Percentiles rank a stretch among this genome's conserved stretches.
Conservation (phyloP, 2,113 vertebrate species). For the Bubo bubo region DNA sequence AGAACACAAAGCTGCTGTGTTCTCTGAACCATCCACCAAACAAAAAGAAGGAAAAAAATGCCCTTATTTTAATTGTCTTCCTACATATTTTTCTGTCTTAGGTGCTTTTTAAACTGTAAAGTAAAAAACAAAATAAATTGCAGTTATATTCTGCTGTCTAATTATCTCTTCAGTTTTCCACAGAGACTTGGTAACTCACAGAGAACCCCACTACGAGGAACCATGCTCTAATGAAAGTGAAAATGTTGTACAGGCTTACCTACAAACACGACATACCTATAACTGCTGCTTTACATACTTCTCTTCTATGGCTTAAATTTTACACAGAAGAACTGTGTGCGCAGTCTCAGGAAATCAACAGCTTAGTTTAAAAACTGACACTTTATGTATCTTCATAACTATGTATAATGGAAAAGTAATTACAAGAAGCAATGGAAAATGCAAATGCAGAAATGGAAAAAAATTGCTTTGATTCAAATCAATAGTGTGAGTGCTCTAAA, state of each 20-base stretch:
- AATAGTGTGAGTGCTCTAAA: neutral
- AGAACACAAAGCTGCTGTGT: neutral
- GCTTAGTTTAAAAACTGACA: neutral
- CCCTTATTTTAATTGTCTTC: constrained; percentile 34
- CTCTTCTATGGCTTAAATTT: neutral
- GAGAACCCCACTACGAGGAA: neutral
- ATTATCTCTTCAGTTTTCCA: constrained; percentile 39
- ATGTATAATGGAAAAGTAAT: neutral
- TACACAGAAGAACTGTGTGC: neutral
- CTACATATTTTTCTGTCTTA: constrained; percentile 14
- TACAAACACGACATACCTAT: neutral
- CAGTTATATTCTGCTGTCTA: neutral
- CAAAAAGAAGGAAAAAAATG: neutral
- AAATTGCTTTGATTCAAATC: neutral
- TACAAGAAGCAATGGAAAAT: neutral
- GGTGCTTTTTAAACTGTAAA: constrained; percentile 13
- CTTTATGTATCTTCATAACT: neutral
- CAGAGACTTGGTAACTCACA: neutral
- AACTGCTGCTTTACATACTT: neutral
- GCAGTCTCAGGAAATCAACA: neutral
- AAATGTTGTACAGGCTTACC: neutral
- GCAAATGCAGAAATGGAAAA: neutral
- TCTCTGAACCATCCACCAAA: constrained; percentile 11
- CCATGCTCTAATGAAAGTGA: neutral
- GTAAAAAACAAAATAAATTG: neutral